Percentiles rank a stretch among this genome's conserved stretches.
phyloP scores from a whole-genome alignment of 2,797 vertebrate genomes.

The Neomorphus geoffroyi region DNA sequence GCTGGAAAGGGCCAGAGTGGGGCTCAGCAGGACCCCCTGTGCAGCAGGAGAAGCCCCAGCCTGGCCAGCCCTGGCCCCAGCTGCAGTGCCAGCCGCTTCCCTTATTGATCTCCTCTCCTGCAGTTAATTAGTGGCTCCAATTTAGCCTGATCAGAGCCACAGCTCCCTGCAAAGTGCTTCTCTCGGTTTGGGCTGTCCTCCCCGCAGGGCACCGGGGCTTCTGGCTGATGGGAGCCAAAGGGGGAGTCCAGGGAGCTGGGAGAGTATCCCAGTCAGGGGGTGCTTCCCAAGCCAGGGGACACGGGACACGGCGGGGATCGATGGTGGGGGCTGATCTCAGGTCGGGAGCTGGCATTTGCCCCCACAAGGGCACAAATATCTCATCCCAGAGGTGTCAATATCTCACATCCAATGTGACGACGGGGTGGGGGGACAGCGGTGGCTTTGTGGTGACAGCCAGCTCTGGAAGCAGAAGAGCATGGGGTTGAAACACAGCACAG shows the following conservation, averaged over 20 bases:
- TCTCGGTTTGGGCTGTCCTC: fast-evolving
- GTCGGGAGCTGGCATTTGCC: neutral
- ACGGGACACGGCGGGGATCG: fast-evolving
- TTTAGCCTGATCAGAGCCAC: neutral
- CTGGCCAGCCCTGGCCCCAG: fast-evolving
- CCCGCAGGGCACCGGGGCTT: neutral
- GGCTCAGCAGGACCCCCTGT: neutral
- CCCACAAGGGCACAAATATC: neutral
- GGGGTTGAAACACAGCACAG: neutral
- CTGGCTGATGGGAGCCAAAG: neutral
- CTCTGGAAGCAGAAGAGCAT: fast-evolving
- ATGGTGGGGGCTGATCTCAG: neutral
- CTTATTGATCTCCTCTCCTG: neutral
- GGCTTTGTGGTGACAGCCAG: neutral
- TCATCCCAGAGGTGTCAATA: neutral
- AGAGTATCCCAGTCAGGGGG: fast-evolving
- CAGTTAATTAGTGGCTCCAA: constrained; percentile 3
- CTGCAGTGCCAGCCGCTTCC: neutral
- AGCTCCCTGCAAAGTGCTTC: neutral
- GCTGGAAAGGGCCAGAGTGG: neutral
- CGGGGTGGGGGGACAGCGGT: fast-evolving
- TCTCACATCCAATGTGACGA: neutral
- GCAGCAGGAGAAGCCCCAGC: neutral
- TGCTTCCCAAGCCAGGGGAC: neutral
- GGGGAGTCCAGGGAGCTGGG: fast-evolving